A percentile compares a stretch with the other conserved stretches of the same genome.
These are phyloP conservation scores for Sycobia sp. DNA, from an alignment of 1,140 invertebrate species.

Conservation along the genomic window DNA sequence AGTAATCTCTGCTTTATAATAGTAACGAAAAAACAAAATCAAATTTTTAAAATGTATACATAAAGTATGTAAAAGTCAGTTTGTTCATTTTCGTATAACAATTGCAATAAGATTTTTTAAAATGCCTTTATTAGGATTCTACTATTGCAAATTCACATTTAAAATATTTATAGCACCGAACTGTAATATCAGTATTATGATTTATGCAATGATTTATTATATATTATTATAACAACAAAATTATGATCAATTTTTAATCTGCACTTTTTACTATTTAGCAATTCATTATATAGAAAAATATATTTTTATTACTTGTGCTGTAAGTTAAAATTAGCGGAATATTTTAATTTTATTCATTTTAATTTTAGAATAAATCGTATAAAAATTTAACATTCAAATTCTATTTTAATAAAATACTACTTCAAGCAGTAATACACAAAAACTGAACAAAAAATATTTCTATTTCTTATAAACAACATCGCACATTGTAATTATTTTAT, in stretches of 20 bases:
- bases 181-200: slow-evolving; percentile 12
- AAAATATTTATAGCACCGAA: slow-evolving; percentile 8
- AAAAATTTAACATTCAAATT: neutral
- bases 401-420: neutral
- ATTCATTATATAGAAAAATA: neutral
- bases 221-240: neutral
- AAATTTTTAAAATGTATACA: slow-evolving; percentile 1
- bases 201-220: neutral
- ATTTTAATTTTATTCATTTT: neutral
- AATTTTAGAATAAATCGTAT: no score
- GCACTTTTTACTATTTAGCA: neutral
- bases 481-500: slow-evolving; percentile 1
- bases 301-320: neutral
- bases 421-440: no score
- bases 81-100: no score
- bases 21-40: slow-evolving; percentile 14
- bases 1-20: no score
- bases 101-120: no score
- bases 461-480: neutral
- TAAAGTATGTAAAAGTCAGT: no score
- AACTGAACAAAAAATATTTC: no score
- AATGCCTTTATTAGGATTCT: neutral
- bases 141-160: slow-evolving; percentile 7
- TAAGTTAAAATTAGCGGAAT: neutral
- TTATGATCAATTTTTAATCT: neutral